Evolutionary conservation across 2,113 vertebrate genomes (phyloP).

Genomic region (Falcunculus frontatus): DNA sequence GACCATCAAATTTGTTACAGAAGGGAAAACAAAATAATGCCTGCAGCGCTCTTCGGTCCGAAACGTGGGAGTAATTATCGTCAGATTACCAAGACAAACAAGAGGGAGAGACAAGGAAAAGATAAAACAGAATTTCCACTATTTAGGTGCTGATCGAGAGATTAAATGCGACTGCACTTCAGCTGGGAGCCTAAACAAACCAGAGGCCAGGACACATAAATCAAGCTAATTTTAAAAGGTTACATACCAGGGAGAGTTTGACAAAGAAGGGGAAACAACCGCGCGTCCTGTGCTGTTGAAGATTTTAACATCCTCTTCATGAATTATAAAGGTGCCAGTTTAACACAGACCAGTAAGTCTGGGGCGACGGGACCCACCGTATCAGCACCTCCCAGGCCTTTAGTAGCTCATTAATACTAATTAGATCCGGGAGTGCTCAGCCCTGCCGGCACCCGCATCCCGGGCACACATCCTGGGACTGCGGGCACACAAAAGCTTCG

Average conservation of each 20-base stretch:
- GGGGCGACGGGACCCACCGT: neutral
- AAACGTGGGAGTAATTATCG: neutral
- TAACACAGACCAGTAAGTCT: neutral
- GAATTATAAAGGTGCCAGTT: neutral
- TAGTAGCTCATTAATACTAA: neutral
- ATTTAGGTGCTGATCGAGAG: neutral
- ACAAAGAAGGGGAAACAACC: slow-evolving; percentile 26
- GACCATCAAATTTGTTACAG: neutral
- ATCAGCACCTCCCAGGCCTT: slow-evolving; percentile 8
- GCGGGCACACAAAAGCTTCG: neutral
- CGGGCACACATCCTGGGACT: neutral
- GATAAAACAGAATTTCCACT: slow-evolving; percentile 27
- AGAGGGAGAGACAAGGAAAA: slow-evolving; percentile 9
- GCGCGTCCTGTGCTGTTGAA: neutral
- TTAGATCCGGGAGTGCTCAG: neutral
- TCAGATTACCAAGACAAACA: slow-evolving; percentile 20
- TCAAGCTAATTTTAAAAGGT: slow-evolving; percentile 12
- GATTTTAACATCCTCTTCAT: neutral
- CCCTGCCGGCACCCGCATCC: neutral
- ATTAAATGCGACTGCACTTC: slow-evolving; percentile 11
- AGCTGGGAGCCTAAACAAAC: neutral
- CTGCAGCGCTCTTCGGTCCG: neutral
- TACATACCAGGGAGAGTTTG: slow-evolving; percentile 15
- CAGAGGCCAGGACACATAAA: slow-evolving; percentile 21
- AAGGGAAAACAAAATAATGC: neutral